Percentiles rank a stretch among this genome's conserved stretches.
phyloP scores from a whole-genome alignment of 1,140 invertebrate species.

The Tachypleus tridentatus region DNA sequence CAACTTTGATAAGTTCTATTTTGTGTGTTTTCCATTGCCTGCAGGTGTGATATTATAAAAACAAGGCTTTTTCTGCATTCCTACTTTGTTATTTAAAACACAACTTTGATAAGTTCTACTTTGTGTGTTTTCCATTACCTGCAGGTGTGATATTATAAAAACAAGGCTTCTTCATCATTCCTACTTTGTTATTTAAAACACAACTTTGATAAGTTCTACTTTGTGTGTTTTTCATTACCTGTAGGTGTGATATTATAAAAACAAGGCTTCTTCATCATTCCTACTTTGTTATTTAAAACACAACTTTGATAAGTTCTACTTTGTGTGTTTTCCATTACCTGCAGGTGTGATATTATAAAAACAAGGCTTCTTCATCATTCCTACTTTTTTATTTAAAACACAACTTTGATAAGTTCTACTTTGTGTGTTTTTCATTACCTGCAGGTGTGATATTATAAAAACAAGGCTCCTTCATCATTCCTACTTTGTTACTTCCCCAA shows the following conservation, averaged over 20 bases:
- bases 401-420: too few relatives aligned
- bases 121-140: too few relatives aligned
- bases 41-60: not conserved
- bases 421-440: too few relatives aligned
- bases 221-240: too few relatives aligned
- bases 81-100: not conserved
- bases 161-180: not conserved
- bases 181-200: not conserved
- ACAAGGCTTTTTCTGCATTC: not conserved
- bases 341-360: not conserved
- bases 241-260: not conserved
- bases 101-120: too few relatives aligned
- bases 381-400: not conserved
- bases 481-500: not conserved
- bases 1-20: too few relatives aligned
- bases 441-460: not conserved
- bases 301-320: too few relatives aligned
- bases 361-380: not conserved
- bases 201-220: too few relatives aligned
- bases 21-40: too few relatives aligned
- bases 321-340: too few relatives aligned
- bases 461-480: not conserved
- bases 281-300: not conserved
- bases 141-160: not conserved
- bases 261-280: not conserved